These are phyloP conservation scores for Trachelus tabidus DNA, from an alignment of 2,888 invertebrate genomes.

Conservation along the genomic window DNA sequence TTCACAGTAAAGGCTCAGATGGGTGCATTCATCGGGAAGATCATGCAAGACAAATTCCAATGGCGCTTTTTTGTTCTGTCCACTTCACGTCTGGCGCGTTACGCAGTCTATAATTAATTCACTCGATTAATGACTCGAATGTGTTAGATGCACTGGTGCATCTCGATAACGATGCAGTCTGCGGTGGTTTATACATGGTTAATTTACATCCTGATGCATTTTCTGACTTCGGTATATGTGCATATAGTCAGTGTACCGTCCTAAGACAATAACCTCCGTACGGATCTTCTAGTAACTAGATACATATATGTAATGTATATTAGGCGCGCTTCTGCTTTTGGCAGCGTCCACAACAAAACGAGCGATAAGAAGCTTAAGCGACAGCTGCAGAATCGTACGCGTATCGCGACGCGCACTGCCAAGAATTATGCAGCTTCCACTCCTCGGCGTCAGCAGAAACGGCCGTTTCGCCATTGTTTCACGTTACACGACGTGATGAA, in stretches of 20 bases:
- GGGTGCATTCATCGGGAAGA: background rate
- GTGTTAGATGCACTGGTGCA: background rate
- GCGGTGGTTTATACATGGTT: background rate
- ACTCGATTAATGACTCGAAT: background rate
- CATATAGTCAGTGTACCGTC: background rate
- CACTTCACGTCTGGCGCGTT: background rate
- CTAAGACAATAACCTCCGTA: background rate
- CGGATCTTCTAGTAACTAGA: background rate
- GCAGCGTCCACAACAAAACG: slow-evolving; percentile 26
- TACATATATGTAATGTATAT: background rate
- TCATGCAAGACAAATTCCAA: background rate
- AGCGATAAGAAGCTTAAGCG: background rate
- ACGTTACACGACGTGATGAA: background rate
- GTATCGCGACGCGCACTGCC: slow-evolving; percentile 15
- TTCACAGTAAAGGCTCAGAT: background rate
- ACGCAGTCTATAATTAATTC: background rate
- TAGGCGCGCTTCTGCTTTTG: slow-evolving; percentile 5
- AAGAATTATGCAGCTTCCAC: slow-evolving; percentile 19
- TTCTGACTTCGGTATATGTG: background rate
- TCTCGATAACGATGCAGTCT: background rate
- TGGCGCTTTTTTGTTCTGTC: background rate
- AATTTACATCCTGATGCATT: background rate
- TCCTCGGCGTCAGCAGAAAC: background rate
- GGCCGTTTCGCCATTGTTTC: slow-evolving; percentile 4
- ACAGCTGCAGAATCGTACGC: background rate